phyloP scores from a whole-genome alignment of 2,888 invertebrate species.

The Erpobdella octoculata region DNA sequence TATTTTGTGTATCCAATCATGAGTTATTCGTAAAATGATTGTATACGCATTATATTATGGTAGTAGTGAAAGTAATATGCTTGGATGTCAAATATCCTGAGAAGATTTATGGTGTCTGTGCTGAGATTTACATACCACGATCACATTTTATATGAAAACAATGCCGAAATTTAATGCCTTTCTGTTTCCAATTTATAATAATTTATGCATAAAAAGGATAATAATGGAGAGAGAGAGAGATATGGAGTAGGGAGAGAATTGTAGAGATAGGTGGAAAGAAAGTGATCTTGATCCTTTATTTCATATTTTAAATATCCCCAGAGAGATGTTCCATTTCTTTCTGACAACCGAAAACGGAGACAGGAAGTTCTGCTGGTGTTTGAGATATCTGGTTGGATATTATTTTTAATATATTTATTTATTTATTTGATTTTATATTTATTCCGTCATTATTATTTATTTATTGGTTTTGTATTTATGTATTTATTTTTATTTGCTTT shows the following conservation, averaged over 20 bases:
- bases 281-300: constrained; percentile 29
- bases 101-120: too few relatives aligned
- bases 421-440: background rate
- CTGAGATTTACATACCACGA: too few relatives aligned
- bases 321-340: constrained; percentile 64
- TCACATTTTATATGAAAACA: too few relatives aligned
- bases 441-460: background rate
- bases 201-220: constrained; percentile 32
- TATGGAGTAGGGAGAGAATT: too few relatives aligned
- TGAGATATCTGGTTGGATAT: constrained; percentile 58
- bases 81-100: too few relatives aligned
- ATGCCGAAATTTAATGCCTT: too few relatives aligned
- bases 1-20: too few relatives aligned
- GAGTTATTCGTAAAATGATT: too few relatives aligned
- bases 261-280: constrained; percentile 56
- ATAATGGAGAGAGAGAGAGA: constrained; percentile 29
- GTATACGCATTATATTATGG: too few relatives aligned
- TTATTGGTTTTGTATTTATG: background rate
- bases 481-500: too few relatives aligned
- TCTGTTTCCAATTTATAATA: too few relatives aligned
- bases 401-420: background rate
- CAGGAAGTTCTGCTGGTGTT: constrained; percentile 69
- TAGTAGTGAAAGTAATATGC: too few relatives aligned
- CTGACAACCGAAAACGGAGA: constrained; percentile 69
- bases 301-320: constrained; percentile 42